Evolutionary conservation across 2,888 invertebrate genomes (phyloP), one percentile per base, ranked within the genome.

Genomic region (Rotaria socialis): DNA sequence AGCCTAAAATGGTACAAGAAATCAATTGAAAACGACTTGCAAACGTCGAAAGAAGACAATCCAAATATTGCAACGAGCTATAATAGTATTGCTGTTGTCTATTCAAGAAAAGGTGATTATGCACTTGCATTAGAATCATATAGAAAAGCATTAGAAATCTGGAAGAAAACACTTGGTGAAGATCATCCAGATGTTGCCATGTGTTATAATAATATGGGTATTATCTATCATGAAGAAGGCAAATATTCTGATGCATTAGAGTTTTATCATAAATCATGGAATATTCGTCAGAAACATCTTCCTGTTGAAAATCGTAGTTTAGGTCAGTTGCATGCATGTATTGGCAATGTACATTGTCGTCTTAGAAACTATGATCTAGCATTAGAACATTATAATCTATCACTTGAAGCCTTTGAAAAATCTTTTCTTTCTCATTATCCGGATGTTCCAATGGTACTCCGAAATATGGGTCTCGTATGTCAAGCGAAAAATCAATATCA

Each of bases 121-220:
- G 14, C 3, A 19, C 80, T 47, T 4, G 80, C 80, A 43, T 80
- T 80, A 16, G 47, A 80, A 43, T 47, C 22, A 10, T 80, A 47
- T 47, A 3, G 24, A 24, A 80, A 80, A 47, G 80, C 80, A 47
- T 80, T 80, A 24, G 14, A 80, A 24, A n/a, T 47, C 14, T 47
- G 47, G 47, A n/a, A n/a, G 1, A 80, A 47, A 24, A 7, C 14
- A 11, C 10, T 11, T 47, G 24, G n/a, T 47, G 24, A 80, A 47
- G n/a, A 80, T 47, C n/a, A 80, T 80, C n/a, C n/a, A 2, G 24
- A 43, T n/a, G 6, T 47, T 24, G 80, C 80, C 7, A 47, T 80
- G 80, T 47, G 43, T 80, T 80, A 47, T 24, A 80, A 80, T 47
- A 80, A 80, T 80, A 80, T 80, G 10, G 80, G 80, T 47, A 80